Evolutionary conservation across 2,113 vertebrate genomes (phyloP).

Genomic region (Pituophis catenifer): DNA sequence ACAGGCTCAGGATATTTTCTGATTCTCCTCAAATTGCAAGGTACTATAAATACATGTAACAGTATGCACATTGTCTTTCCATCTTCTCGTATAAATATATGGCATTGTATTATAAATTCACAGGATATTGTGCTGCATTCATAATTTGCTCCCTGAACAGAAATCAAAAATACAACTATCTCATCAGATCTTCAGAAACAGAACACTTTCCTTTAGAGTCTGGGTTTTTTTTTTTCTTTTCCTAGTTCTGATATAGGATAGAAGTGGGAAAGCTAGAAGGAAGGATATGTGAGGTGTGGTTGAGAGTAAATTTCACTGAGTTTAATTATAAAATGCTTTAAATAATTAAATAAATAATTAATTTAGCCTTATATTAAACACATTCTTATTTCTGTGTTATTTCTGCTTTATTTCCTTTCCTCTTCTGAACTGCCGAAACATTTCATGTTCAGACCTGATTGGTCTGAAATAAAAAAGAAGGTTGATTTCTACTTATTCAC

Average conservation of each 20-base stretch:
- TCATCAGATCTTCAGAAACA: not conserved
- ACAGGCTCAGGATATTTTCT: not conserved
- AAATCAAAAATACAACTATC: not conserved
- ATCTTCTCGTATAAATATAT: not conserved
- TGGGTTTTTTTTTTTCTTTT: not conserved
- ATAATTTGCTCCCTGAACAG: not conserved
- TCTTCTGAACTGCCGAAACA: not conserved
- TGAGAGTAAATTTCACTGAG: not conserved
- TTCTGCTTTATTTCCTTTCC: not conserved
- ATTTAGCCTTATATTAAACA: not conserved
- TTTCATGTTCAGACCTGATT: not conserved
- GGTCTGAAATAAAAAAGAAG: not conserved
- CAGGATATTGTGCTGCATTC: not conserved
- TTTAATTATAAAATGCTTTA: not conserved
- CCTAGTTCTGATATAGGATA: not conserved
- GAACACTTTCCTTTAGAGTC: not conserved
- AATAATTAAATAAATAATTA: no score
- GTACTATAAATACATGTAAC: not conserved
- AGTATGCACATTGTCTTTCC: not conserved
- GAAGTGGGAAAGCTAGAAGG: not conserved
- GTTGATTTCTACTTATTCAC: not conserved
- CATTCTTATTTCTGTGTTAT: not conserved
- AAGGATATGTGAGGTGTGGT: not conserved
- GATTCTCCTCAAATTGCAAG: not conserved
- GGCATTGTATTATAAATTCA: not conserved